phyloP scores from a whole-genome alignment of 2,797 vertebrate genomes.

The Rhodeus uyekii region DNA sequence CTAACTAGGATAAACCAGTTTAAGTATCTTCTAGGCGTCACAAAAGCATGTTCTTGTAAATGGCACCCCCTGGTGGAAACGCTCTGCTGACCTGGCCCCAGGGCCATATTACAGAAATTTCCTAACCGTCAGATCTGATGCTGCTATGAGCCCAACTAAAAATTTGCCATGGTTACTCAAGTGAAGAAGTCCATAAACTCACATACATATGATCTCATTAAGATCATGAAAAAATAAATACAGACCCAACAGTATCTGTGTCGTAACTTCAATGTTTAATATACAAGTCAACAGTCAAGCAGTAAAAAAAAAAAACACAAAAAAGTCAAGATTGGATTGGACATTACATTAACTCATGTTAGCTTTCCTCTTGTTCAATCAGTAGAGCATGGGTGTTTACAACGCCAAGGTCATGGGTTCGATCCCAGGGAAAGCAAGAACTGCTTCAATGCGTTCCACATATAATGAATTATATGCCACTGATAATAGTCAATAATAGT shows the following conservation, averaged over 20 bases:
- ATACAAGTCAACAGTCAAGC: not conserved
- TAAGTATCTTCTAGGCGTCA: not conserved
- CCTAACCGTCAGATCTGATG: not conserved
- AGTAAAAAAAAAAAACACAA: not conserved
- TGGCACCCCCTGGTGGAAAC: constrained; percentile 27
- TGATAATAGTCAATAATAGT: no score
- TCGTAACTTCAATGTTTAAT: not conserved
- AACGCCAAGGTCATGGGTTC: no score
- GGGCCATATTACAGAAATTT: not conserved
- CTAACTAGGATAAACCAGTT: not conserved
- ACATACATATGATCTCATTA: not conserved
- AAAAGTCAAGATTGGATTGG: no score
- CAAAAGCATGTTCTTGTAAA: not conserved
- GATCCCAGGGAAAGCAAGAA: no score
- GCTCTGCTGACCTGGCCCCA: not conserved
- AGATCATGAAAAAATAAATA: not conserved
- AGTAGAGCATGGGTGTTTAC: no score
- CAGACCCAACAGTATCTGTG: not conserved
- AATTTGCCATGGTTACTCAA: not conserved
- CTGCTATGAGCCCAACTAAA: not conserved
- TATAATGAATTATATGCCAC: no score
- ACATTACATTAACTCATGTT: no score
- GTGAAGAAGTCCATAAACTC: not conserved
- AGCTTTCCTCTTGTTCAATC: no score
- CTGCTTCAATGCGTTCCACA: no score